Evolutionary conservation across 2,888 invertebrate genomes (phyloP).

Genomic region (Spilarctia lutea): DNA sequence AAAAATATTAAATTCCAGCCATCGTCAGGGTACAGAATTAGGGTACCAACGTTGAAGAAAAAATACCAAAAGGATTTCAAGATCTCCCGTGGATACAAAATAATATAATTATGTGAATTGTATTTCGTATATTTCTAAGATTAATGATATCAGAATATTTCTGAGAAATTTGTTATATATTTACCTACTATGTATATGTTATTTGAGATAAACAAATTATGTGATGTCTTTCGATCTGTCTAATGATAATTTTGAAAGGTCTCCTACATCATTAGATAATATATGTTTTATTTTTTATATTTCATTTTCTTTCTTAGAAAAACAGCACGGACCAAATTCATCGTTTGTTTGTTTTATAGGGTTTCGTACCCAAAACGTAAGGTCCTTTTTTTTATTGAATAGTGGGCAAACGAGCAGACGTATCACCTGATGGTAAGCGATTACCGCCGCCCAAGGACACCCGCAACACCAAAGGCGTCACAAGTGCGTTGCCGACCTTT

Average conservation of each 20-base stretch:
- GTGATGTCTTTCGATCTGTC: neutral
- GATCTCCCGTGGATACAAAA: slow-evolving; percentile 31
- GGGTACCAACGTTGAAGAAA: neutral
- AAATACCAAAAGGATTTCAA: neutral
- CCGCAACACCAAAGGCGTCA: no score
- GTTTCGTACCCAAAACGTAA: no score
- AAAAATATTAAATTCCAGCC: neutral
- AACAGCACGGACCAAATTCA: neutral
- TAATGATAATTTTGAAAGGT: neutral
- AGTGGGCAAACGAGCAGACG: no score
- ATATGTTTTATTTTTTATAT: neutral
- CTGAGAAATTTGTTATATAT: slow-evolving; percentile 20
- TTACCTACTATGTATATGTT: neutral
- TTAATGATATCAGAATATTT: slow-evolving; percentile 45
- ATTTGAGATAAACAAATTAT: neutral
- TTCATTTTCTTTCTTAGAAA: neutral
- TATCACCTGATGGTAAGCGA: no score
- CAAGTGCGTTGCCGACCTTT: no score
- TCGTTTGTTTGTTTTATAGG: neutral
- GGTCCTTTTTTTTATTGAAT: no score
- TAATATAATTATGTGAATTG: slow-evolving; percentile 30
- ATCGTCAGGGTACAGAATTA: neutral
- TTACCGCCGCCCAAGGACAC: no score
- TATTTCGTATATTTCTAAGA: slow-evolving; percentile 26
- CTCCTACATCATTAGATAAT: neutral